Percentiles rank a stretch among this genome's conserved stretches.
Evolutionary conservation across 2,113 vertebrate species (phyloP).

Genomic region (Triplophysa dalaica): DNA sequence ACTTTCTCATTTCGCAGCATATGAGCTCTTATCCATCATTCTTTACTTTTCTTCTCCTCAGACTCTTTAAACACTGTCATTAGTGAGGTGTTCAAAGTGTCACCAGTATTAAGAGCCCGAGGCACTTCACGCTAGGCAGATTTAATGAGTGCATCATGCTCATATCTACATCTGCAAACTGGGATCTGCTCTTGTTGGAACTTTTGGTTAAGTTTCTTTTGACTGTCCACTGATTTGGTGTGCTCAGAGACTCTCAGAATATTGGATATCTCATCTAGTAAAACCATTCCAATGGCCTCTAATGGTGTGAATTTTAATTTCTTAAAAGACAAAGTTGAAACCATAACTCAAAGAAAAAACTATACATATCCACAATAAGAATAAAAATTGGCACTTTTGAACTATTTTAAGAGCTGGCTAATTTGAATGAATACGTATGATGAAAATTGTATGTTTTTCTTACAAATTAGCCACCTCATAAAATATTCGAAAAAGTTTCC

Average conservation of each 20-base stretch:
- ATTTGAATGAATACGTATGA: too few species aligned
- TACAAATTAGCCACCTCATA: too few species aligned
- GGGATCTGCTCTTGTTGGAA: neutral
- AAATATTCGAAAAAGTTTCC: neutral
- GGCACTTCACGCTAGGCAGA: slow-evolving; percentile 25
- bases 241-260: neutral
- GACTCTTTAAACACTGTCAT: slow-evolving; percentile 26
- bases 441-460: too few species aligned
- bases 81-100: slow-evolving; percentile 29
- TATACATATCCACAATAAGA: too few species aligned
- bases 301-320: too few species aligned
- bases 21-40: slow-evolving; percentile 12
- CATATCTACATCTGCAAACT: neutral
- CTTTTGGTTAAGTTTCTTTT: neutral
- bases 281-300: too few species aligned
- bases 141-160: slow-evolving; percentile 25
- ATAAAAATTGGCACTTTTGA: too few species aligned
- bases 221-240: neutral
- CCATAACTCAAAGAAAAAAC: too few species aligned
- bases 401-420: too few species aligned
- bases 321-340: too few species aligned
- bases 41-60: slow-evolving; percentile 1
- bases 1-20: slow-evolving; percentile 1
- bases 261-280: too few species aligned
- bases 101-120: slow-evolving; percentile 13